These are phyloP conservation scores for Myotis lucifugus DNA, from an alignment of 2,113 vertebrate genomes.

Conservation along the genomic window DNA sequence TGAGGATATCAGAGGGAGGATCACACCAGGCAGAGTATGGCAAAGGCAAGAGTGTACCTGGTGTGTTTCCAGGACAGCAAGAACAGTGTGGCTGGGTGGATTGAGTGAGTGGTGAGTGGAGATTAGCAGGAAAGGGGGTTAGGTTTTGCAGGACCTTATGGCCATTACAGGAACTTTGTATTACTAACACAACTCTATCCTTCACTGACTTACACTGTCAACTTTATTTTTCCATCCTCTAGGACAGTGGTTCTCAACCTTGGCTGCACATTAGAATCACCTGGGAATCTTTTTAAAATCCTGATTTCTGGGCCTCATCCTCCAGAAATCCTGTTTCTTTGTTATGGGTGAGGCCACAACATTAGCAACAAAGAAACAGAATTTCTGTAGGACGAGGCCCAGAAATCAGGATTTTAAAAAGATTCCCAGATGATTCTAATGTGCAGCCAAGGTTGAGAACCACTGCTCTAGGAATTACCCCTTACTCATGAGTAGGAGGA, in stretches of 20 bases:
- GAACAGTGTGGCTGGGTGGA: too few relatives aligned
- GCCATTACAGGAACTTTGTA: not conserved
- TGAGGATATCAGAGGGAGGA: not conserved
- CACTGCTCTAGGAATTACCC: conserved; percentile 21
- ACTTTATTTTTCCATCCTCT: not conserved
- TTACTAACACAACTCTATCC: not conserved
- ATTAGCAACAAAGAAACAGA: too few relatives aligned
- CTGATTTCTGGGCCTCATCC: too few relatives aligned
- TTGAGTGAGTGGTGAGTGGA: not conserved
- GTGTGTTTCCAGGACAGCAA: not conserved
- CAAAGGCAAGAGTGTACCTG: not conserved
- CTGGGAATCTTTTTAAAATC: too few relatives aligned
- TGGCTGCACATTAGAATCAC: too few relatives aligned
- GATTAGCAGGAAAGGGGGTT: not conserved
- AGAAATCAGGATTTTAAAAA: too few relatives aligned
- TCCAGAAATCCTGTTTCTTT: too few relatives aligned
- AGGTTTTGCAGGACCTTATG: not conserved
- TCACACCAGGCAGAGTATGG: not conserved
- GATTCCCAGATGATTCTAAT: too few relatives aligned
- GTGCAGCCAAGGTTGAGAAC: too few relatives aligned
- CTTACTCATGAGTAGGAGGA: not conserved
- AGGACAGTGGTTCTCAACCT: not conserved
- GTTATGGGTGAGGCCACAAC: too few relatives aligned
- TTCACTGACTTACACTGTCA: not conserved
- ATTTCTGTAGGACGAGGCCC: too few relatives aligned